Evolutionary conservation across 2,888 invertebrate genomes (phyloP).

Genomic region (Cyrtodaria siliqua): DNA sequence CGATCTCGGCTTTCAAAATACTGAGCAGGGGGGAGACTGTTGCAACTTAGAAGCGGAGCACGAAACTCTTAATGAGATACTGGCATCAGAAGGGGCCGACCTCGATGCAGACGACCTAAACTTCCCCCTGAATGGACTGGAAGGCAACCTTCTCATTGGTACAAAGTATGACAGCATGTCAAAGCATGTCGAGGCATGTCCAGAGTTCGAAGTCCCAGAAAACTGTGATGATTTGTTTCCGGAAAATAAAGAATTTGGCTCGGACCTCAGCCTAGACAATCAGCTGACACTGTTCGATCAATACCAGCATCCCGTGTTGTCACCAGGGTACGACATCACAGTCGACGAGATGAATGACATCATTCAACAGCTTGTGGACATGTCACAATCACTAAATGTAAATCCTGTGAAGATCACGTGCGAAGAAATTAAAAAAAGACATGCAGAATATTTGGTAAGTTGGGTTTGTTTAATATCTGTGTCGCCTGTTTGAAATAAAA

Average conservation of each 20-base stretch:
- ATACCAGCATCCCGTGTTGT: conserved; percentile 1
- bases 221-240: background rate
- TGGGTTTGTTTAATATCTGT: background rate
- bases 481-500: too few species aligned
- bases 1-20: too few species aligned
- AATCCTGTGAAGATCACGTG: conserved; percentile 22
- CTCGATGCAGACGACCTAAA: too few species aligned
- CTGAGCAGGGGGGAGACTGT: too few species aligned
- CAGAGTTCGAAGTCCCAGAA: background rate
- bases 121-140: background rate
- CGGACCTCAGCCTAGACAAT: background rate
- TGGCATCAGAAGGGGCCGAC: too few species aligned
- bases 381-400: conserved; percentile 1
- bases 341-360: conserved; percentile 9
- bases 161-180: background rate
- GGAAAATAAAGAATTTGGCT: too few species aligned
- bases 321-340: conserved; percentile 8
- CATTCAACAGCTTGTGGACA: conserved; percentile 1
- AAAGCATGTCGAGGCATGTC: background rate
- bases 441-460: conserved; percentile 41
- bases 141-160: background rate
- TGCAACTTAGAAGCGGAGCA: too few species aligned
- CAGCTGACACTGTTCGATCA: conserved; percentile 7
- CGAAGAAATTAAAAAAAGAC: conserved; percentile 42
- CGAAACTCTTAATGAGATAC: too few species aligned